Percentiles rank a stretch among this genome's conserved stretches.
Conservation (phyloP, 1,140 invertebrate genomes). For the Drosophila parabipectinata region DNA sequence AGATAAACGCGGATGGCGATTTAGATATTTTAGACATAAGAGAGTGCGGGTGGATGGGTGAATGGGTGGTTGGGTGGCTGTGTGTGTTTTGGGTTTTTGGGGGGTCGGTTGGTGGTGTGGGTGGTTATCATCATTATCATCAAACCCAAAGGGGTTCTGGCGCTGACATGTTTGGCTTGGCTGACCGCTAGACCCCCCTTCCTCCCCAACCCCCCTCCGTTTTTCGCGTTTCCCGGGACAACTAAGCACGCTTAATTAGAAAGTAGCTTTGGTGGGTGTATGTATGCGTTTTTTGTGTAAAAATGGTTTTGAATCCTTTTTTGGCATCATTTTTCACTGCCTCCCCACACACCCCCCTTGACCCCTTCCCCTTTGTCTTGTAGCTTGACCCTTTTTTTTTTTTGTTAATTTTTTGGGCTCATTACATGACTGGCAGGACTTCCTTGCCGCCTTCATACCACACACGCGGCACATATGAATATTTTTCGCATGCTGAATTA, state of each 20-base stretch:
- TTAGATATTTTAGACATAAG: constrained; percentile 76
- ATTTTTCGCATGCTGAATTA: constrained; percentile 69
- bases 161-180: constrained; percentile 58
- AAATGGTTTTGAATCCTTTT: constrained; percentile 4
- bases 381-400: not conserved
- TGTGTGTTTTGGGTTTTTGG: not conserved
- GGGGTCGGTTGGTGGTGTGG: no score
- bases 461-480: constrained; percentile 61
- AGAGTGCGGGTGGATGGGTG: not conserved
- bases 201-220: not conserved
- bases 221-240: constrained; percentile 40
- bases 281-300: not conserved
- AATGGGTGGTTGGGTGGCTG: not conserved
- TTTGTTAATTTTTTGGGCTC: constrained; percentile 27
- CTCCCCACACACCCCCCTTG: not conserved
- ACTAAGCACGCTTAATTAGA: constrained; percentile 81
- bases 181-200: constrained; percentile 31
- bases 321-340: constrained; percentile 71
- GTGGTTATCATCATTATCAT: not conserved
- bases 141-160: constrained; percentile 33
- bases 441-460: not conserved
- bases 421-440: constrained; percentile 39
- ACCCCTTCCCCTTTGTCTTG: no score
- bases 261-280: constrained; percentile 65
- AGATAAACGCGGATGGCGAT: constrained; percentile 67